A percentile compares a stretch with the other conserved stretches of the same genome.
Conservation (phyloP, 2,113 vertebrate genomes). For the Tenebrosternarchus preto region DNA sequence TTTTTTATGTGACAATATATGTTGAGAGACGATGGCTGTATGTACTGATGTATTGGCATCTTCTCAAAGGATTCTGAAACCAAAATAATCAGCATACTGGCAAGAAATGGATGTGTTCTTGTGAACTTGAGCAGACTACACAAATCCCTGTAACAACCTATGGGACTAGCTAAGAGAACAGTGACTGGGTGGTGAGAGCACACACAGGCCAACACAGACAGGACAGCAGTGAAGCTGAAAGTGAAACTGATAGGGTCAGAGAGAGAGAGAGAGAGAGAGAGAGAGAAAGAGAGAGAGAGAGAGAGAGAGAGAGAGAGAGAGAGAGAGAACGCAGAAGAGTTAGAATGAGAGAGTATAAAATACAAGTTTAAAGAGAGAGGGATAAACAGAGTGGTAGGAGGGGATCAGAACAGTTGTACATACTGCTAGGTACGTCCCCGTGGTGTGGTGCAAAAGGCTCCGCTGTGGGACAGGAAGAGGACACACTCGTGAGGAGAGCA, state of each 20-base stretch:
- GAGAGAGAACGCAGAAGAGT: slow-evolving; percentile 32
- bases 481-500: slow-evolving; percentile 82
- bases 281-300: slow-evolving; percentile 19
- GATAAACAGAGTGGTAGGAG: slow-evolving; percentile 46
- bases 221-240: slow-evolving; percentile 23
- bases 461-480: slow-evolving; percentile 81
- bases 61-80: not conserved
- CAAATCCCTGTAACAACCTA: slow-evolving; percentile 29
- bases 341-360: slow-evolving; percentile 21
- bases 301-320: slow-evolving; percentile 19
- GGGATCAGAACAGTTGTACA: slow-evolving; percentile 82
- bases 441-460: slow-evolving; percentile 83
- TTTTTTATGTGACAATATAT: slow-evolving; percentile 23
- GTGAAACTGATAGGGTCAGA: not conserved
- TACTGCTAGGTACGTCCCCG: slow-evolving; percentile 91
- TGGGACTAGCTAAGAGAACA: slow-evolving; percentile 34
- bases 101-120: not conserved
- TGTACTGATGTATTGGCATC: not conserved
- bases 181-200: slow-evolving; percentile 56
- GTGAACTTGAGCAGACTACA: not conserved
- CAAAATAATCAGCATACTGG: not conserved
- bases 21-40: not conserved
- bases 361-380: slow-evolving; percentile 23
- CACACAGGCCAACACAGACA: slow-evolving; percentile 63
- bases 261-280: slow-evolving; percentile 41